These are phyloP conservation scores for Dolichotis patagonum DNA, from an alignment of 2,113 vertebrate species.

Conservation along the genomic window DNA sequence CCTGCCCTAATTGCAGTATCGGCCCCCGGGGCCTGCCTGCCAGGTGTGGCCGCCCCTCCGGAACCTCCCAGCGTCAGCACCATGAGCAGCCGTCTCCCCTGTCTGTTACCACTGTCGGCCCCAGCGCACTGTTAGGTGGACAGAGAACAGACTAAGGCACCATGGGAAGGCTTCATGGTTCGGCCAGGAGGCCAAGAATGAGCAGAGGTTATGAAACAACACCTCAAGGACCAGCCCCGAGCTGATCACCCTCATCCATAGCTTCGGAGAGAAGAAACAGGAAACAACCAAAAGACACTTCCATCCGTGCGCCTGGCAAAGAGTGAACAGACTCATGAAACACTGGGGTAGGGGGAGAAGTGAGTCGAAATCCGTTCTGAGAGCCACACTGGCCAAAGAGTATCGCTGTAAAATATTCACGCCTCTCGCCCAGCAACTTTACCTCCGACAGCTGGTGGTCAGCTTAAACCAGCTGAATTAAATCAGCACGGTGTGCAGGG, in stretches of 20 bases:
- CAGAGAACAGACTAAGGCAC: neutral
- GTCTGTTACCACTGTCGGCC: neutral
- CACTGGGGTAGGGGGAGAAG: neutral
- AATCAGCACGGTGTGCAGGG: too few species aligned
- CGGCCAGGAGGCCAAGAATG: neutral
- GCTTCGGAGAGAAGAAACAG: neutral
- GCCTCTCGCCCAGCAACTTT: neutral
- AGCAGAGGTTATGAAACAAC: neutral
- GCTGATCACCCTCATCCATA: neutral
- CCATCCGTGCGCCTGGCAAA: neutral
- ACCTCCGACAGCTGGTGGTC: neutral
- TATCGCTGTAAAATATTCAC: neutral
- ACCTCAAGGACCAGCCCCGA: neutral
- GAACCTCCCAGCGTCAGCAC: neutral
- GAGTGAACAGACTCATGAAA: neutral
- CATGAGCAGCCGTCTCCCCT: neutral
- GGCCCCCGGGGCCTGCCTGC: neutral
- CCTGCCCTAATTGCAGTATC: rapidly evolving
- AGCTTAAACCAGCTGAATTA: too few species aligned
- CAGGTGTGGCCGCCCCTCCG: neutral
- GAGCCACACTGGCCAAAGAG: neutral
- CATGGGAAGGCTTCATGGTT: neutral
- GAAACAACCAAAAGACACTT: neutral
- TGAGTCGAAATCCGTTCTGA: neutral
- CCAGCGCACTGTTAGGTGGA: neutral